Conservation (phyloP, 2,888 invertebrate species). For the Heliconius ismenius region DNA sequence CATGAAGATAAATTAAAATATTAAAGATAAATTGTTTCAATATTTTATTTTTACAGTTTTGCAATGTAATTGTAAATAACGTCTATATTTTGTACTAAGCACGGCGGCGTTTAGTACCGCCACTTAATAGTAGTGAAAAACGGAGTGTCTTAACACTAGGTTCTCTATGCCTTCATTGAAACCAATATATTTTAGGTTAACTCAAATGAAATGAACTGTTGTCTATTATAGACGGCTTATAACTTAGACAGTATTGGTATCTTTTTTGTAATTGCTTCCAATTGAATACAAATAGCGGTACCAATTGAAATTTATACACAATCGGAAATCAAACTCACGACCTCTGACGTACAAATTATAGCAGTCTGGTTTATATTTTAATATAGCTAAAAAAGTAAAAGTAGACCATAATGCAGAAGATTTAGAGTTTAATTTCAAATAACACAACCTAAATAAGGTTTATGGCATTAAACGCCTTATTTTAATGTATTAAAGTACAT, state of each 20-base stretch:
- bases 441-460: not conserved
- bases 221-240: not conserved
- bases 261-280: not conserved
- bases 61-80: not conserved
- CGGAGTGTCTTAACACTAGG: not conserved
- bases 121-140: not conserved
- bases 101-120: not conserved
- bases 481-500: not conserved
- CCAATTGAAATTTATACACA: conserved; percentile 3
- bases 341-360: not conserved
- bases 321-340: conserved; percentile 16
- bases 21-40: not conserved
- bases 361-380: not conserved
- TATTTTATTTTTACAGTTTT: not conserved
- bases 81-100: not conserved
- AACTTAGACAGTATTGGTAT: not conserved
- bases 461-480: not conserved
- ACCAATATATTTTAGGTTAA: not conserved
- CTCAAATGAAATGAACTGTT: not conserved
- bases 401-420: not conserved
- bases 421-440: not conserved
- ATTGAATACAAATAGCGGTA: not conserved
- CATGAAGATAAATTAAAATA: not conserved
- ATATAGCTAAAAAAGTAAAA: not conserved
- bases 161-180: not conserved